Evolutionary conservation across 2,797 vertebrate species (phyloP).

Genomic region (Streptopelia turtur): DNA sequence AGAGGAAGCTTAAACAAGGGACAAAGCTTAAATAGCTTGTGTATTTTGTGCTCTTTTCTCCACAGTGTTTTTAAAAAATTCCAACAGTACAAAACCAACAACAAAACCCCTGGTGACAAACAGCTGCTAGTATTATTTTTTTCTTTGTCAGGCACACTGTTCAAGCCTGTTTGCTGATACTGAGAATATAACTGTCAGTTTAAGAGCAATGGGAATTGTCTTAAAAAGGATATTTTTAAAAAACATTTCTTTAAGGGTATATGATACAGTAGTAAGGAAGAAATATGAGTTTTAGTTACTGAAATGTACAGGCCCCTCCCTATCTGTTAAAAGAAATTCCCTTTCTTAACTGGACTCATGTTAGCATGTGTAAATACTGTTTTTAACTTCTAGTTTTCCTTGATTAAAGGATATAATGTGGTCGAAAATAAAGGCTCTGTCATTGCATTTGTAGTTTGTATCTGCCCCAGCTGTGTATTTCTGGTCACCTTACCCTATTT

Average conservation of each 20-base stretch:
- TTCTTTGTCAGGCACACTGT: not conserved
- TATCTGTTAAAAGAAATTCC: not conserved
- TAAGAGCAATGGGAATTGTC: not conserved
- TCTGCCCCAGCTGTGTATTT: not conserved
- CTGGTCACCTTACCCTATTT: not conserved
- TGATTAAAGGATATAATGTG: not conserved
- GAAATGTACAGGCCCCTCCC: not conserved
- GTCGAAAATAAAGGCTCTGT: not conserved
- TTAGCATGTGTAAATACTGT: not conserved
- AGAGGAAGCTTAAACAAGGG: not conserved
- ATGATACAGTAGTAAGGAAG: not conserved
- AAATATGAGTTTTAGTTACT: not conserved
- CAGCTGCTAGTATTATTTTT: not conserved
- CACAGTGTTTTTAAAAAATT: not conserved
- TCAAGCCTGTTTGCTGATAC: not conserved
- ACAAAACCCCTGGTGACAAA: not conserved
- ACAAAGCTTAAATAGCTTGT: not conserved
- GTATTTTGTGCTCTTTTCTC: not conserved
- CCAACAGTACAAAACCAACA: not conserved
- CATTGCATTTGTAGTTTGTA: not conserved
- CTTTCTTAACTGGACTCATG: not conserved
- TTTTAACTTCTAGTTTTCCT: not conserved
- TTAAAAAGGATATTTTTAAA: not conserved
- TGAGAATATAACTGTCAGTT: not conserved
- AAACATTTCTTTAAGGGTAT: not conserved